Evolutionary conservation across 2,888 invertebrate genomes (phyloP), one percentile per base, ranked within the genome.

Genomic region (Ophion obscuratus): DNA sequence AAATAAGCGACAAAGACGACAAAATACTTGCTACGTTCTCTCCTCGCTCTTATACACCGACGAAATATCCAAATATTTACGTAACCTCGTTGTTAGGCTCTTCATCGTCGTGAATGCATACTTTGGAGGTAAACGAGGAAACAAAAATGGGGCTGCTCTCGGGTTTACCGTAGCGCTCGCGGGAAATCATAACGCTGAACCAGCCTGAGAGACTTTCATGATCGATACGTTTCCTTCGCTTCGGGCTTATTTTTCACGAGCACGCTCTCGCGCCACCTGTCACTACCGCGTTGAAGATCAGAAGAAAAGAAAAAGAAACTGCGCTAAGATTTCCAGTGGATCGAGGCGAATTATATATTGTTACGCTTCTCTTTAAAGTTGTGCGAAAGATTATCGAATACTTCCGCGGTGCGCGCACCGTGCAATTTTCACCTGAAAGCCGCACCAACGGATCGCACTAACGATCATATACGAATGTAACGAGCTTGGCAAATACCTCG

Each of bases 1-100:
- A 47, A 47, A 14, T 10, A 14, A 92, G 92, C 89, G 89, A 89
- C 88, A 88, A 59, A 62, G 31, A 68, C 27, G 57, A 77, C 31
- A 36, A 67, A 31, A 36, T 53, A 62, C 47, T 53, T 57, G 66
- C 66, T 44, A 62, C 62, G 44, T 62, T 24, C 47, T 24, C 20
- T 80, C 57, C 14, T 11, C 36, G 40, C 57, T 14, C 74, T 40
- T 9, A 2, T 7, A 47, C 47, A 47, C 47, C 11, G 7, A 14
- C 14, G 47, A 47, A 14, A 10, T 14, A 14, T 14, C 11, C 47
- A 47, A 47, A 47, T 47, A 47, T 47, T 47, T 47, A 47, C 47
- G 47, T 14, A 47, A 47, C 14, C 47, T 11, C 44, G 44, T 44
- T 44, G 44, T 44, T 11, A 2, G 44, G 10, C 10, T 44, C 44